Evolutionary conservation across 1,140 invertebrate genomes (phyloP).

Genomic region (Trichogramma pretiosum): DNA sequence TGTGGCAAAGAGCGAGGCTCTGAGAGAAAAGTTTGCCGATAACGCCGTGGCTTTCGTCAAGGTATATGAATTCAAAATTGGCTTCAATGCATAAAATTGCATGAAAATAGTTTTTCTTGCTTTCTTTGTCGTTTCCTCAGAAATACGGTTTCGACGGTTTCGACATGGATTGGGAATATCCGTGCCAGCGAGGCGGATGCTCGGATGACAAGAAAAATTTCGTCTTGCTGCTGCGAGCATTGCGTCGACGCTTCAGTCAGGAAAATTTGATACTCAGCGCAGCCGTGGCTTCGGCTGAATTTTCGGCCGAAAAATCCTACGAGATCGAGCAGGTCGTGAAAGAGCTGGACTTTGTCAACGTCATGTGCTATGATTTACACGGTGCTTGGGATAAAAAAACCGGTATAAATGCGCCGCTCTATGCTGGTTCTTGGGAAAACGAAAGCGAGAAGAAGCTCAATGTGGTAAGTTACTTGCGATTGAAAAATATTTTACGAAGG

Average conservation of each 20-base stretch:
- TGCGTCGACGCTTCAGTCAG: slow-evolving; percentile 49
- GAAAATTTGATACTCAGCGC: slow-evolving; percentile 50
- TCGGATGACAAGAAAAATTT: slow-evolving; percentile 46
- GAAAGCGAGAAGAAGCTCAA: not conserved
- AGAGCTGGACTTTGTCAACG: slow-evolving; percentile 52
- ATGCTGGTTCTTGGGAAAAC: slow-evolving; percentile 22
- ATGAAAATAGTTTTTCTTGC: too few species aligned
- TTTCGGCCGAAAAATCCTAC: slow-evolving; percentile 50
- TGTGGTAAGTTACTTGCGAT: slow-evolving; percentile 3
- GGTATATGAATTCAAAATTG: not conserved
- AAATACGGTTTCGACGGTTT: slow-evolving; percentile 35
- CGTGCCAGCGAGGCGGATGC: slow-evolving; percentile 24
- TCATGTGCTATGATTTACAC: slow-evolving; percentile 68
- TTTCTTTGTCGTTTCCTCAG: too few species aligned
- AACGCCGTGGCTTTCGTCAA: slow-evolving; percentile 24
- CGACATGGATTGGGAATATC: slow-evolving; percentile 46
- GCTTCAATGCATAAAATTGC: too few species aligned
- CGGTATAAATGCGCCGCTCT: slow-evolving; percentile 55
- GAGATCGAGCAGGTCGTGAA: slow-evolving; percentile 47
- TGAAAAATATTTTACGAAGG: not conserved
- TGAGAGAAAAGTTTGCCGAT: slow-evolving; percentile 28
- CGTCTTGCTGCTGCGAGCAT: slow-evolving; percentile 47
- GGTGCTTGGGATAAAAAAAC: slow-evolving; percentile 52
- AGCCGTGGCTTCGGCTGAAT: slow-evolving; percentile 52
- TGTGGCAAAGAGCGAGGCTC: slow-evolving; percentile 14